Conservation (phyloP, 2,113 vertebrate species). For the Calyptomena viridis region DNA sequence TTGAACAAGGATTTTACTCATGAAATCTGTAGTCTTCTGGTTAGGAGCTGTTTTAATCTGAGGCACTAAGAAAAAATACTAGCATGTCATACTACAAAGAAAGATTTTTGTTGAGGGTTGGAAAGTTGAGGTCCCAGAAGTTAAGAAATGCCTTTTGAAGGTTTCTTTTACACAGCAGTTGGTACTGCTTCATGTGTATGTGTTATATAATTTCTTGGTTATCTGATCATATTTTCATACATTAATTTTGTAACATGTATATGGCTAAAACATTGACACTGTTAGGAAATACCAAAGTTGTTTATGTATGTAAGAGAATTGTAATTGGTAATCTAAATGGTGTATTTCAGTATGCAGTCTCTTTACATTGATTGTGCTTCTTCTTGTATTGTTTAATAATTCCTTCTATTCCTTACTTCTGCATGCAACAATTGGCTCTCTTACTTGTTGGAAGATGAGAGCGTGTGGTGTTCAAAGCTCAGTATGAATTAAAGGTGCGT, state of each 20-base stretch:
- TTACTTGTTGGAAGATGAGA: slow-evolving; percentile 67
- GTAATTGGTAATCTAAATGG: neutral
- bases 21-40: neutral
- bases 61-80: neutral
- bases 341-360: slow-evolving; percentile 24
- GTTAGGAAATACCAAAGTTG: neutral
- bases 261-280: neutral
- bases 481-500: slow-evolving; percentile 68
- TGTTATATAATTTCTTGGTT: neutral
- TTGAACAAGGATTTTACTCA: neutral
- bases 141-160: neutral
- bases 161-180: neutral
- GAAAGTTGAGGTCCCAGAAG: neutral
- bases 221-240: neutral
- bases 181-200: neutral
- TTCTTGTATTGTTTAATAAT: slow-evolving; percentile 46
- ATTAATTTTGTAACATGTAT: neutral
- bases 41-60: neutral
- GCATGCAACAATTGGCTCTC: slow-evolving; percentile 66
- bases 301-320: neutral
- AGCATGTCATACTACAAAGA: neutral
- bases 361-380: slow-evolving; percentile 7
- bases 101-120: neutral
- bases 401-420: slow-evolving; percentile 64
- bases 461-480: slow-evolving; percentile 60